Evolutionary conservation across 2,113 vertebrate species (phyloP).

Genomic region (Himantopus leucocephalus): DNA sequence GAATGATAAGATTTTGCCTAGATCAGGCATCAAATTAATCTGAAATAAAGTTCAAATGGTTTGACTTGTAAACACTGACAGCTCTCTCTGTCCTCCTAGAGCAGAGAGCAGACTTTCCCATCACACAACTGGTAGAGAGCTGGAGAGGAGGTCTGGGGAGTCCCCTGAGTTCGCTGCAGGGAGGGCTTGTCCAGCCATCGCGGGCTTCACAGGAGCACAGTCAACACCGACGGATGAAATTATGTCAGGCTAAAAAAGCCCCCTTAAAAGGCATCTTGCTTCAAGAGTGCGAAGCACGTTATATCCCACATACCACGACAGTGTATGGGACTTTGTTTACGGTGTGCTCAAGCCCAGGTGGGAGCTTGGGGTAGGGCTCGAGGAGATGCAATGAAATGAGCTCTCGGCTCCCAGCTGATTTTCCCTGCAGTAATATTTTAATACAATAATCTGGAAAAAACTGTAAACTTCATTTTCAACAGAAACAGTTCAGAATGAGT

Average conservation of each 20-base stretch:
- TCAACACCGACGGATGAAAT: background rate
- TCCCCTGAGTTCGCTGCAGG: background rate
- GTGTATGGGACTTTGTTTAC: accelerated
- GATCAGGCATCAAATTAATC: background rate
- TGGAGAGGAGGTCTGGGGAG: accelerated
- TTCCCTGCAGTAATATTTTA: background rate
- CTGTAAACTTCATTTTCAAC: background rate
- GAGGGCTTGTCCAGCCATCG: background rate
- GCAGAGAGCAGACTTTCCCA: background rate
- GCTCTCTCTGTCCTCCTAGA: background rate
- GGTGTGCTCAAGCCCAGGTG: accelerated
- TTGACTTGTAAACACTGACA: background rate
- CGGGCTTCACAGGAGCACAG: accelerated
- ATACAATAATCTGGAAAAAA: no score
- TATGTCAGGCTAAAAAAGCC: background rate
- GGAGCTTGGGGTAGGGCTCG: background rate
- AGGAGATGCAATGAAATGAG: accelerated
- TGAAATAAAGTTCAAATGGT: background rate
- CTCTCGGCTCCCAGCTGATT: background rate
- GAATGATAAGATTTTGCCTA: background rate
- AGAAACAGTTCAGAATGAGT: background rate
- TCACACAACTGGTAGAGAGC: background rate
- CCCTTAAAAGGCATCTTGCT: background rate
- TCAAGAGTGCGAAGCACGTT: accelerated
- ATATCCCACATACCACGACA: accelerated